Percentiles rank a stretch among this genome's conserved stretches.
phyloP scores from a whole-genome alignment of 2,797 vertebrate species.

The Coccyzus lansbergi region DNA sequence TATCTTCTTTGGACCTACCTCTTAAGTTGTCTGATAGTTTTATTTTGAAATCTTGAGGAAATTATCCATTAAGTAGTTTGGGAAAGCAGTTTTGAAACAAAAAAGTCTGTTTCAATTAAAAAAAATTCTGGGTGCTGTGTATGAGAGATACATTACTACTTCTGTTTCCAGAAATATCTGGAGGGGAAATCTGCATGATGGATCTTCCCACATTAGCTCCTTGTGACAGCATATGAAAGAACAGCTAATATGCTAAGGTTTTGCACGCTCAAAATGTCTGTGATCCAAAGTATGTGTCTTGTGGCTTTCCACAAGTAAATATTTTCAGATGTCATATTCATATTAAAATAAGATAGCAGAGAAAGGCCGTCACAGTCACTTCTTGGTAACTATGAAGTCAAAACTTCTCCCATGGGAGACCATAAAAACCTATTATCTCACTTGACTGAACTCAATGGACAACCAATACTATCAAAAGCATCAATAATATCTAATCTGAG shows the following conservation, averaged over 20 bases:
- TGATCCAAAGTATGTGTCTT: neutral
- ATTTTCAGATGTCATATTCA: neutral
- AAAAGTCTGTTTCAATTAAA: neutral
- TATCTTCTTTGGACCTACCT: neutral
- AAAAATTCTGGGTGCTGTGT: neutral
- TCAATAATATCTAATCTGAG: neutral
- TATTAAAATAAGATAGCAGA: neutral
- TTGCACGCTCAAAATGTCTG: neutral
- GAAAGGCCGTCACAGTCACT: neutral
- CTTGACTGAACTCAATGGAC: neutral
- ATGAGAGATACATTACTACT: neutral
- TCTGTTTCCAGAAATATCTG: neutral
- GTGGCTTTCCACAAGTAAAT: neutral
- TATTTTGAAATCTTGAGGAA: neutral
- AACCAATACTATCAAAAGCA: neutral
- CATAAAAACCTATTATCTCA: neutral
- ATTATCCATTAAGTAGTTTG: neutral
- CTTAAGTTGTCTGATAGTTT: neutral
- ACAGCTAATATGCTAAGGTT: neutral
- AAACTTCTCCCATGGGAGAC: neutral
- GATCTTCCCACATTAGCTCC: neutral
- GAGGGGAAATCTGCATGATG: neutral
- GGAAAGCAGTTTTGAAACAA: neutral
- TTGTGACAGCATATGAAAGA: neutral
- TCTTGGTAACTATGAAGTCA: neutral